These are phyloP conservation scores for Cnemophilus loriae DNA, from an alignment of 2,113 vertebrate genomes.

Conservation along the genomic window DNA sequence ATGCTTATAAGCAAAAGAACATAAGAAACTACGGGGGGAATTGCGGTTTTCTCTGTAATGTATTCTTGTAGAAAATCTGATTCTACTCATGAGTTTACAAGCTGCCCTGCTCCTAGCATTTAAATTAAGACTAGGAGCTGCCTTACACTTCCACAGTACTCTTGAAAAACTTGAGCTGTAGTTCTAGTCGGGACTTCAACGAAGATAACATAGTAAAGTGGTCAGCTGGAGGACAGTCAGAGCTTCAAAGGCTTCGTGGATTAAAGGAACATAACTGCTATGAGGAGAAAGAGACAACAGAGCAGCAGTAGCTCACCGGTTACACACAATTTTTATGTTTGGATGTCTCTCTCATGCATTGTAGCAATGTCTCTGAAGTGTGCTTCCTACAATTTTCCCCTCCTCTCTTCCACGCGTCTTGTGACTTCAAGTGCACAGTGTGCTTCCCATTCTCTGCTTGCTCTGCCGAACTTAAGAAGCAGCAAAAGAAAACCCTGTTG, in stretches of 20 bases:
- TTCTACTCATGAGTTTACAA: neutral
- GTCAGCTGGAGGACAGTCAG: constrained; percentile 23
- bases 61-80: neutral
- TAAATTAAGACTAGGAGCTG: neutral
- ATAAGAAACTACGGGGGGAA: neutral
- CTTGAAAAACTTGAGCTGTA: neutral
- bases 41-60: neutral
- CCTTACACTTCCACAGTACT: neutral
- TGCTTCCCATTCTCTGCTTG: constrained; percentile 3
- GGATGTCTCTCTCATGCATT: neutral
- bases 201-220: neutral
- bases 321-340: neutral
- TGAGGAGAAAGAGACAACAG: neutral
- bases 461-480: constrained; percentile 11
- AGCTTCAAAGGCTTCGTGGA: neutral
- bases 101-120: neutral
- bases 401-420: neutral
- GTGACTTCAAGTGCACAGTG: constrained; percentile 19
- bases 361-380: neutral
- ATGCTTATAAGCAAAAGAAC: neutral
- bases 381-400: neutral
- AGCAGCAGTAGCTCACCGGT: neutral
- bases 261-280: constrained; percentile 13
- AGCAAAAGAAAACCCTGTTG: constrained; percentile 32
- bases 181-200: neutral